Percentiles rank a stretch among this genome's conserved stretches.
Evolutionary conservation across 2,888 invertebrate species (phyloP).

Genomic region (Tenthredo livida): DNA sequence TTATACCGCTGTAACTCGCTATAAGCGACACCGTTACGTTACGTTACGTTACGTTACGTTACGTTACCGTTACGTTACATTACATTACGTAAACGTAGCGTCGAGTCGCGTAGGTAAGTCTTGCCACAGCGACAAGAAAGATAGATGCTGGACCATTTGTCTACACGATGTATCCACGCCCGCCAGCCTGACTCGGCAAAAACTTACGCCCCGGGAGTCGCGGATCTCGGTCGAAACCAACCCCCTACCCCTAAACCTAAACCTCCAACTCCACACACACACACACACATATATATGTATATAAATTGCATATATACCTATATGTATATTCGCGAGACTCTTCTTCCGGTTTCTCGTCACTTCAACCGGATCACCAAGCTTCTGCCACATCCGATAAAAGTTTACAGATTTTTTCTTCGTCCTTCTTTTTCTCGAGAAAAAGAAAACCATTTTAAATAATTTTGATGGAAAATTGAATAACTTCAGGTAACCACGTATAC

Average conservation of each 20-base stretch:
- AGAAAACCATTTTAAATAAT: no score
- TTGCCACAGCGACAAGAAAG: slow-evolving; percentile 61
- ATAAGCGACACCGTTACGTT: neutral
- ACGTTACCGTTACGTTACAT: neutral
- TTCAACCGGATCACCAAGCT: neutral
- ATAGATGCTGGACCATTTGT: slow-evolving; percentile 65
- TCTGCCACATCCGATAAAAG: neutral
- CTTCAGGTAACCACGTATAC: no score
- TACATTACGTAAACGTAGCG: neutral
- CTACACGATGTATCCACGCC: slow-evolving; percentile 66
- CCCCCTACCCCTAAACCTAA: neutral
- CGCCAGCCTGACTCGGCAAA: slow-evolving; percentile 48
- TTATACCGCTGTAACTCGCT: neutral
- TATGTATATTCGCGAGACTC: neutral
- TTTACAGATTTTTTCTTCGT: neutral
- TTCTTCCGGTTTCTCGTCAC: neutral
- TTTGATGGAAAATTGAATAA: no score
- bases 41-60: neutral
- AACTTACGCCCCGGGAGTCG: slow-evolving; percentile 31
- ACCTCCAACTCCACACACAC: neutral
- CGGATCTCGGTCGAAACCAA: neutral
- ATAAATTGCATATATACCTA: neutral
- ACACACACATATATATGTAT: neutral
- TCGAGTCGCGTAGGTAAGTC: neutral
- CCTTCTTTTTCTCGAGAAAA: no score